Percentiles rank a stretch among this genome's conserved stretches.
Conservation (phyloP, 2,113 vertebrate species). For the Tupaia chinensis region DNA sequence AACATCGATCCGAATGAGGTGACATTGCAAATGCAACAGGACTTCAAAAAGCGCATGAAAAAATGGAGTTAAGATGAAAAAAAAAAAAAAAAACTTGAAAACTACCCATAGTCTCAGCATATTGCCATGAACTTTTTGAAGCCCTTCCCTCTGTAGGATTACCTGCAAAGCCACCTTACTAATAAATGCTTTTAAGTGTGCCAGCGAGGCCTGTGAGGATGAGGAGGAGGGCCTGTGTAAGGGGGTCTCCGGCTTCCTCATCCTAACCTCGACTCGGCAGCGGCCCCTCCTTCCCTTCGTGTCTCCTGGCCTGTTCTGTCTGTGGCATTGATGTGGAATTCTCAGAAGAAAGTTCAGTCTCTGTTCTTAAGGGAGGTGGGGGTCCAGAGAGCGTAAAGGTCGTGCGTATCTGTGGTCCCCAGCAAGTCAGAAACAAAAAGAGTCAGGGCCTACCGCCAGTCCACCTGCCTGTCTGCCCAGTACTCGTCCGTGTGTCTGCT, state of each 20-base stretch:
- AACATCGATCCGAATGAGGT: background rate
- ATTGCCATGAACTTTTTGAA: too few species aligned
- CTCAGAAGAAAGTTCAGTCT: background rate
- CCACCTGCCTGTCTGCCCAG: background rate
- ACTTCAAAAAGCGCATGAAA: too few species aligned
- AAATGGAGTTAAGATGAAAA: too few species aligned
- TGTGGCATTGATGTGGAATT: background rate
- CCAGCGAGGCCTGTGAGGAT: background rate
- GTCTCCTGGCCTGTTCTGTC: background rate
- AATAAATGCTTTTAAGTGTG: too few species aligned
- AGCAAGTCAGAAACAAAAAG: background rate
- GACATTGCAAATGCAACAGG: background rate
- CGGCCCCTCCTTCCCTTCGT: background rate
- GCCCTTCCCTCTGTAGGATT: background rate
- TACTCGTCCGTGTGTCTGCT: background rate
- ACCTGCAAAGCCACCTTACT: rapidly evolving
- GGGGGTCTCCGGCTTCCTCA: background rate
- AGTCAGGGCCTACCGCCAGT: background rate
- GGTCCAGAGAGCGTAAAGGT: background rate
- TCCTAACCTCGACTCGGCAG: rapidly evolving
- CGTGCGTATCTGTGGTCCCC: background rate
- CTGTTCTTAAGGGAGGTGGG: background rate
- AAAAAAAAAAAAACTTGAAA: too few species aligned
- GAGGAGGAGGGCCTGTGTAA: too few species aligned
- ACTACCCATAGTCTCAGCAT: too few species aligned